Conservation (phyloP, 2,797 vertebrate species). For the Erethizon dorsatum region DNA sequence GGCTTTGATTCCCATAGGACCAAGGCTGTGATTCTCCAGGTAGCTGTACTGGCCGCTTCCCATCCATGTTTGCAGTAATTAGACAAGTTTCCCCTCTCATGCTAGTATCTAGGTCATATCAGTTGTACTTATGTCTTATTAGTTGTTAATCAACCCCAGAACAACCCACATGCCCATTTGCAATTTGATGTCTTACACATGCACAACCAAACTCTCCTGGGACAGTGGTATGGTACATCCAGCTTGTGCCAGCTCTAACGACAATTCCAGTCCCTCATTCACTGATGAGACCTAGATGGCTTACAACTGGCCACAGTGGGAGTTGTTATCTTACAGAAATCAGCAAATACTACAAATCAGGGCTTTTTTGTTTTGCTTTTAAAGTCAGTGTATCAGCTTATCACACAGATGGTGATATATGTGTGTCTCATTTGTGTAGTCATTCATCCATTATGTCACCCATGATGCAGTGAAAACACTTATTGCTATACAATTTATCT, state of each 20-base stretch:
- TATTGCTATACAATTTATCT: neutral
- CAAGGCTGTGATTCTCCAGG: neutral
- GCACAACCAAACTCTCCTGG: neutral
- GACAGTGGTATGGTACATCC: neutral
- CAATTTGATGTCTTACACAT: neutral
- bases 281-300: neutral
- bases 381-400: neutral
- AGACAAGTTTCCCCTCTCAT: neutral
- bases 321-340: neutral
- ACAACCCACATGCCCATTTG: neutral
- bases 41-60: neutral
- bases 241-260: neutral
- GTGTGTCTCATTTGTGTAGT: neutral
- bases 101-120: neutral
- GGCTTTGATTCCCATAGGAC: neutral
- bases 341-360: neutral
- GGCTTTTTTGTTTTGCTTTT: conserved; percentile 2
- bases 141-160: neutral
- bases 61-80: neutral
- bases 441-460: neutral
- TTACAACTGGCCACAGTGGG: neutral
- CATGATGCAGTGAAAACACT: neutral
- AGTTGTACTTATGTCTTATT: neutral
- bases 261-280: neutral
- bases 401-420: neutral